Base-by-base conservation (phyloP, 1,140 invertebrate species). In the Hycleus phaleratus region DNA sequence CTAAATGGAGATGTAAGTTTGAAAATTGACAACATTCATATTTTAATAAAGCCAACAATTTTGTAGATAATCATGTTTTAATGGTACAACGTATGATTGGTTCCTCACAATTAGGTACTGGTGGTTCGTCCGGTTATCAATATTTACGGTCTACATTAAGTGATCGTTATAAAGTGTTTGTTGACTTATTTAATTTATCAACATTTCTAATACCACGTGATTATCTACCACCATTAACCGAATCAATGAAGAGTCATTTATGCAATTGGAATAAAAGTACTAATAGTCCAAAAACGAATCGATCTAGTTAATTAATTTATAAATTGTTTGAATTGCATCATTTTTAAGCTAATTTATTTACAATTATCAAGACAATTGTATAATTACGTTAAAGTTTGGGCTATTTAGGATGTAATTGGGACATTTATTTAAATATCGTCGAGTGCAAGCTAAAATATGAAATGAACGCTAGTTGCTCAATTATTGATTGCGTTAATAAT, bases 21-120 rank as follows among this genome's bases (percentile, higher is more conserved):
- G 18, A 53, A 9, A 32, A 7, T 32, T 32, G 32, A 7, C 0
- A 38, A 46, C 32, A 25, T 25, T 10, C 10, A 43, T n/a, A 51
- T 38, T n/a, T 40, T 51, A 25, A 42, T 43, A 44, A 51, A 24
- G 50, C 43, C 55, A 18, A 18, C 18, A 18, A 18, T 62, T 65
- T 42, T 78, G 8, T 67, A 98, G 96, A 97, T 75, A 98, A 98
- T 77, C 97, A 99, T 72, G 91, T 98, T 18, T 85, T 97, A 62
- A 90, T 99, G 86, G 97, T 98, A n/a, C 95, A 98, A 74, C 82
- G 96, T 71, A 98, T 99, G 95, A 94, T 99, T 64, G 97, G 97
- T 5, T 95, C 92, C 2, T 93, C 95, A 71, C 93, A 95, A 70
- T 73, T 96, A 1, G 97, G 97, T 32, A 98, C 97, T 0, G 97